phyloP scores from a whole-genome alignment of 2,888 invertebrate genomes.

The Papilio demoleus region DNA sequence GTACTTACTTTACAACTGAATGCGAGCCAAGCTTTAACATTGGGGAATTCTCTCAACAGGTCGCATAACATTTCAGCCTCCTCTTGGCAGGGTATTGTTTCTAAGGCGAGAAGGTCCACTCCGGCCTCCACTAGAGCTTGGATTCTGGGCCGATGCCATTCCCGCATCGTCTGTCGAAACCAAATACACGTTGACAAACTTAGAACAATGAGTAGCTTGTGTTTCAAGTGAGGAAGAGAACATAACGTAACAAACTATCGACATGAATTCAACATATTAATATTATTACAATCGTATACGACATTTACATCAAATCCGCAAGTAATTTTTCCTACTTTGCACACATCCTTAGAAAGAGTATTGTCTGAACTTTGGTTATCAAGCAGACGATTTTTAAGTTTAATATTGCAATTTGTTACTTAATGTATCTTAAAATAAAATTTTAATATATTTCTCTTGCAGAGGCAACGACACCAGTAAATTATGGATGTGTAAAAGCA shows the following conservation, averaged over 20 bases:
- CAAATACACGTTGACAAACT: neutral
- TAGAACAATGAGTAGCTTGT: neutral
- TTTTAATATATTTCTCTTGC: neutral
- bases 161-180: slow-evolving; percentile 82
- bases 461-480: neutral
- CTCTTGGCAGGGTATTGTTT: slow-evolving; percentile 94
- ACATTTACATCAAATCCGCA: too few relatives aligned
- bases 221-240: neutral
- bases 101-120: slow-evolving; percentile 93
- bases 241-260: neutral
- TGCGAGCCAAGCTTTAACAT: slow-evolving; percentile 92
- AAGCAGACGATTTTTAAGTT: neutral
- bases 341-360: too few relatives aligned
- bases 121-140: slow-evolving; percentile 90
- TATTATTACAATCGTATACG: neutral
- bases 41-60: slow-evolving; percentile 90
- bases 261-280: neutral
- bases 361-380: neutral
- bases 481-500: slow-evolving; percentile 15
- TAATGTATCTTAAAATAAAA: neutral
- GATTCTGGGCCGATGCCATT: slow-evolving; percentile 94
- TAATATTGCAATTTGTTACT: neutral
- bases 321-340: too few relatives aligned
- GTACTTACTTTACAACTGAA: slow-evolving; percentile 91
- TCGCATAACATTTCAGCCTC: slow-evolving; percentile 94